Evolutionary conservation across 2,797 vertebrate species (phyloP), one percentile per base, ranked within the genome.

Genomic region (Diplodus puntazzo): DNA sequence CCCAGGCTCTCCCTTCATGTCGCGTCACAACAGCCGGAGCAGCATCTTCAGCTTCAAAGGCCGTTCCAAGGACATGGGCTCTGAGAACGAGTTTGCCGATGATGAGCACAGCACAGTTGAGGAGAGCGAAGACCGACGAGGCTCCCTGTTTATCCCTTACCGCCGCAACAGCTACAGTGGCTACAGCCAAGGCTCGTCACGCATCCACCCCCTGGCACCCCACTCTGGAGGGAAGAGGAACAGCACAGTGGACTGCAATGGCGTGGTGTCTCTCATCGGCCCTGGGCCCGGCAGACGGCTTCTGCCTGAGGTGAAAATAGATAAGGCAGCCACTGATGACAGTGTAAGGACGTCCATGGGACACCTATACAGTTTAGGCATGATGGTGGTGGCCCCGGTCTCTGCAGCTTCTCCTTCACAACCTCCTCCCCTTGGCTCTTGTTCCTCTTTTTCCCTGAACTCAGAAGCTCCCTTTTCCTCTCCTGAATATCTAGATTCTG

Each of bases 251-350:
- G 98, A 99, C 81, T 99, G 98, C 94, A 99, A 99, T 52, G 98
- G 98, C 82, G 98, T 99, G 87, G 98, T 99, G 93, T 99, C 98
- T 16, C 96, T 99, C 93, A 98, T 98, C 88, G 98, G 98, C 48
- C 97, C 97, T 0, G 97, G 96, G 93, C 96, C 96, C 5, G 97
- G 97, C 49, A 97, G 98, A 88, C 97, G 98, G 77, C 97, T 99
- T 90, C 96, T 99, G 97, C 98, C 98, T 94, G 98, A 99, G 98
- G 98, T 99, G 98, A 99, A 96, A 97, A 97, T 96, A 97, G 97
- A 98, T 97, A 96, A 97, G 96, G 97, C 97, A 96, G 97, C 97
- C 96, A 93, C 96, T 88, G 94, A 95, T 60, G 94, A 94, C 95
- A 96, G 96, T 90, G 97, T 96, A 96, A 97, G 97, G 95, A 96